Evolutionary conservation across 2,888 invertebrate genomes (phyloP), one percentile per base, ranked within the genome.

Genomic region (Laothoe populi): DNA sequence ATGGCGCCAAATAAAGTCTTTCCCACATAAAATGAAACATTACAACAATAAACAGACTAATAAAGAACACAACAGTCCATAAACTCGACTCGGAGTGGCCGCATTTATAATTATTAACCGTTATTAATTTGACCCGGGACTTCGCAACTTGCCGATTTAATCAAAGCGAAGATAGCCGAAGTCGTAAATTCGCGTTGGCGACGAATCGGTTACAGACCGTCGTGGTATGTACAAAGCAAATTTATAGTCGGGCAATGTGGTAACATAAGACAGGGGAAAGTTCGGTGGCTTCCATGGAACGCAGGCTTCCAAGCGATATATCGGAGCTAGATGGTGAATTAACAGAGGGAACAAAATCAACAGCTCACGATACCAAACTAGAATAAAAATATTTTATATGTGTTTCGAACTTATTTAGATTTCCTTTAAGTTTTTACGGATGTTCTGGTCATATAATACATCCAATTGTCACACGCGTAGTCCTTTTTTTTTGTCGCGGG

Each of bases 1-100:
- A 61, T 19, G 16, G 24, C 24, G 13, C 19, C 40, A 61, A 40
- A 61, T 61, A 61, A 61, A 61, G 53, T 44, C 59, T 60, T 60
- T 60, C 45, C n/a, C 35, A 44, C 53, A 44, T 38, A 53, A 53
- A 61, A 61, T 61, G 60, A 61, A 53, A 61, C 60, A 61, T 61
- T 61, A 61, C 60, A 26, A 53, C 60, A 61, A 74, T 74, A 70
- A 73, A 69, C 64, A 66, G 59, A 62, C 66, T 60, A 67, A 71
- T 70, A 66, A 69, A 70, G 70, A 71, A 63, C 70, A 66, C 68
- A 71, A 71, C 71, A 72, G 63, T 63, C 67, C 61, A 73, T 75
- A 70, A 74, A 74, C 63, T 60, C 38, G 46, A 67, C 64, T 64
- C 58, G 64, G 68, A 70, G 64, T 64, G 67, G 60, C 26, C 53